Conservation (phyloP, 2,113 vertebrate species). For the Jacana jacana region DNA sequence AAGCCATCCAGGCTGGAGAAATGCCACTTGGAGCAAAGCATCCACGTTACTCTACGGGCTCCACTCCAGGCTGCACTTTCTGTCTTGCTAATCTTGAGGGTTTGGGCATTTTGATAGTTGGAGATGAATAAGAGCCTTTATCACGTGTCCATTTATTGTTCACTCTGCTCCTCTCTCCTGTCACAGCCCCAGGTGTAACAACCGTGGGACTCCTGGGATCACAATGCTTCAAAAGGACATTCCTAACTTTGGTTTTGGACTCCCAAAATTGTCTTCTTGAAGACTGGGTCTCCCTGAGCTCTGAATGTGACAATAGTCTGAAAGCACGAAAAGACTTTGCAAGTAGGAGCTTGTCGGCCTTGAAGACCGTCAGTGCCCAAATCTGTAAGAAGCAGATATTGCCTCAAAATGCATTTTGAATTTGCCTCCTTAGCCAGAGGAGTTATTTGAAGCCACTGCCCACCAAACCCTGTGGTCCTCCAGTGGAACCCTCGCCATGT, state of each 20-base stretch:
- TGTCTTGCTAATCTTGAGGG: not conserved
- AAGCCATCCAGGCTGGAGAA: not conserved
- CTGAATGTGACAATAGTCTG: not conserved
- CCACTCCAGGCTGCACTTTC: not conserved
- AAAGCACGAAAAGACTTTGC: not conserved
- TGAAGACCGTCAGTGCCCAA: not conserved
- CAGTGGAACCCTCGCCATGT: fast-evolving
- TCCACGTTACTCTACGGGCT: not conserved
- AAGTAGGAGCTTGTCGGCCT: not conserved
- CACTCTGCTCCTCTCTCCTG: not conserved
- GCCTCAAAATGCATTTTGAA: not conserved
- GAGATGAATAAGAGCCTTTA: not conserved
- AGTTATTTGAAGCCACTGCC: not conserved
- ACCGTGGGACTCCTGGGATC: not conserved
- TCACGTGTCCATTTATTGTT: fast-evolving
- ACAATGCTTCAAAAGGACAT: not conserved
- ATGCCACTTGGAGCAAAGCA: not conserved
- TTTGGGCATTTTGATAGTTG: not conserved
- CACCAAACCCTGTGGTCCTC: not conserved
- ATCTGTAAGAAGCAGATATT: not conserved
- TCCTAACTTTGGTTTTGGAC: not conserved
- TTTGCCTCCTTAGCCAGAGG: not conserved
- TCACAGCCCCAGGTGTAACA: not conserved
- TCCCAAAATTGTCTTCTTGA: not conserved
- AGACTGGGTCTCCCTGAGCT: not conserved